A percentile compares a stretch with the other conserved stretches of the same genome.
Evolutionary conservation across 2,888 invertebrate genomes (phyloP).

Genomic region (Leptura quadrifasciata): DNA sequence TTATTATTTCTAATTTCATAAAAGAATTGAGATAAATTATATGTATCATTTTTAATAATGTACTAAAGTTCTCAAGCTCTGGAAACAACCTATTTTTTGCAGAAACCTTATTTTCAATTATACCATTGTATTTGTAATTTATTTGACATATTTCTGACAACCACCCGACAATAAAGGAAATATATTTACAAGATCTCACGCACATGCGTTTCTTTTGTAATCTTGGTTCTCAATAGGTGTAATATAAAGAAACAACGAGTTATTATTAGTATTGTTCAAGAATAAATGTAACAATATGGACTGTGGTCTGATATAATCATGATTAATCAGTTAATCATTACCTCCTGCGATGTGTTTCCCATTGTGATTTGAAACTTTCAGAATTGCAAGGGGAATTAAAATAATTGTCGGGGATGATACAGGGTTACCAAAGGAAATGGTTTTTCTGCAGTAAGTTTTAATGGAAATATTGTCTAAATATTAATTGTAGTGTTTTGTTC

Average conservation of each 20-base stretch:
- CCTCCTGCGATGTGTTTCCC: background rate
- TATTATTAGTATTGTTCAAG: conserved; percentile 9
- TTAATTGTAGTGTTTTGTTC: too few species aligned
- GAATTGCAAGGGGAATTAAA: background rate
- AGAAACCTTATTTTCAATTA: conserved; percentile 31
- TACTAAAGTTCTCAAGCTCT: background rate
- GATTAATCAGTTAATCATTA: conserved; percentile 9
- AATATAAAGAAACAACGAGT: conserved; percentile 25
- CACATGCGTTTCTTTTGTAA: conserved; percentile 34
- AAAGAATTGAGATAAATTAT: background rate
- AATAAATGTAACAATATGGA: conserved; percentile 1
- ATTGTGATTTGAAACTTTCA: background rate
- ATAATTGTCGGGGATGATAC: background rate
- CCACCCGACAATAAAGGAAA: conserved; percentile 35
- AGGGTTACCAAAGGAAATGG: too few species aligned
- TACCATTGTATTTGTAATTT: conserved; percentile 39
- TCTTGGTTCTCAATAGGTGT: background rate
- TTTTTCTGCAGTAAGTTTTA: too few species aligned
- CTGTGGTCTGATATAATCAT: conserved; percentile 13
- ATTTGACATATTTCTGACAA: conserved; percentile 40
- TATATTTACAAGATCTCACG: conserved; percentile 38
- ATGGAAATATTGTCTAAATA: too few species aligned
- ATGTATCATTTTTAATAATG: conserved; percentile 16
- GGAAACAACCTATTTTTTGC: conserved; percentile 18
- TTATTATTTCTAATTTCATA: background rate